These are phyloP conservation scores for Microcebus lehilahytsara DNA, from an alignment of 2,113 vertebrate genomes.

Conservation along the genomic window DNA sequence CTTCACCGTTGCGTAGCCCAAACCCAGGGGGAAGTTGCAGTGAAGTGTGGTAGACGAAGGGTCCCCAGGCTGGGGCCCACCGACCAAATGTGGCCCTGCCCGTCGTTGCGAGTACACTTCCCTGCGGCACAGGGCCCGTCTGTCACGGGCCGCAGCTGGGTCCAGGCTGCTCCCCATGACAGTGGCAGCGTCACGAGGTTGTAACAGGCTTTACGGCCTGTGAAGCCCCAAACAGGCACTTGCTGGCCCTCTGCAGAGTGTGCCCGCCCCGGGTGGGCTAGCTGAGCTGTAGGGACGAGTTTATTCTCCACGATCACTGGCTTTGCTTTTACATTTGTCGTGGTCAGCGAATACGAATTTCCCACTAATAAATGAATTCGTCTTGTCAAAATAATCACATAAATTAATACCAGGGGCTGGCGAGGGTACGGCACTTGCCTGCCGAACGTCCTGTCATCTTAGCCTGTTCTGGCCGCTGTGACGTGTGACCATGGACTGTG, in stretches of 20 bases:
- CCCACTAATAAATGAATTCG: not conserved
- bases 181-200: fast-evolving
- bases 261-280: fast-evolving
- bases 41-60: fast-evolving
- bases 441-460: fast-evolving
- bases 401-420: fast-evolving
- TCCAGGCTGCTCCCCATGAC: fast-evolving
- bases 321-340: fast-evolving
- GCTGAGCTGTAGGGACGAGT: fast-evolving
- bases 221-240: fast-evolving
- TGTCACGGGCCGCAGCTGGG: fast-evolving
- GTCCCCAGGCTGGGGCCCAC: fast-evolving
- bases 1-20: fast-evolving
- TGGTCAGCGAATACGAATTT: not conserved
- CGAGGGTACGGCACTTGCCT: fast-evolving
- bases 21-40: fast-evolving
- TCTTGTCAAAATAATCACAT: too few species aligned
- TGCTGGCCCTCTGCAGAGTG: too few species aligned
- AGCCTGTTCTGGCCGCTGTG: not conserved
- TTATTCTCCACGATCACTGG: fast-evolving
- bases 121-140: too few species aligned
- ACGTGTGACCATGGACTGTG: fast-evolving
- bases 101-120: not conserved
- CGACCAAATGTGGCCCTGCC: not conserved
- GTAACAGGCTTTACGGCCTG: fast-evolving